These are phyloP conservation scores for Volucella inanis DNA, from an alignment of 2,888 invertebrate genomes.

Conservation along the genomic window DNA sequence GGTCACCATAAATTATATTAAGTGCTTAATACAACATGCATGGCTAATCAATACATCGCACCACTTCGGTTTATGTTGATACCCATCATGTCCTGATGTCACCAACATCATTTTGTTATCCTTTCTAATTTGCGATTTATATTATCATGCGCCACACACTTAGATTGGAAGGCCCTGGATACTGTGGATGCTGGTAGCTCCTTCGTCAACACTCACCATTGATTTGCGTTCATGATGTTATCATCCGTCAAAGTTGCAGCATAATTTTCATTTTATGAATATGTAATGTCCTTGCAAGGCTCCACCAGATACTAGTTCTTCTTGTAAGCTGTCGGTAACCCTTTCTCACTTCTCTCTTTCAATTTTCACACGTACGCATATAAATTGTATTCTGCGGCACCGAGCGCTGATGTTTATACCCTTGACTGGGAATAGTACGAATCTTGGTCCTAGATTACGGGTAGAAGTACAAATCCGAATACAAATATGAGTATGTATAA, in stretches of 20 bases:
- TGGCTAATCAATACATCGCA: conserved; percentile 54
- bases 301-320: conserved; percentile 36
- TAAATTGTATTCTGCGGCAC: conserved; percentile 65
- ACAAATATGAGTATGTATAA: background rate
- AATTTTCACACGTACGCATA: conserved; percentile 68
- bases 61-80: background rate
- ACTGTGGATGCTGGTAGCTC: conserved; percentile 28
- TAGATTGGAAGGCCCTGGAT: background rate
- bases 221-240: conserved; percentile 72
- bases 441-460: conserved; percentile 53
- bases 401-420: conserved; percentile 68
- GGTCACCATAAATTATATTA: too few relatives aligned
- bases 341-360: conserved; percentile 16
- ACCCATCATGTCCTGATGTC: conserved; percentile 42
- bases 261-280: conserved; percentile 74
- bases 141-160: conserved; percentile 71
- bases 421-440: conserved; percentile 59
- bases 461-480: background rate
- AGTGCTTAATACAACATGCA: conserved; percentile 32
- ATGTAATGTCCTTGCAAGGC: conserved; percentile 62
- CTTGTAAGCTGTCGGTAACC: background rate
- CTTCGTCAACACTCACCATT: conserved; percentile 48
- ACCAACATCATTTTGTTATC: conserved; percentile 63
- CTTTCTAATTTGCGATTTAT: conserved; percentile 74
- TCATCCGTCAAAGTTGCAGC: conserved; percentile 72